Conservation (phyloP, 2,797 vertebrate genomes). For the Danio tinwini region DNA sequence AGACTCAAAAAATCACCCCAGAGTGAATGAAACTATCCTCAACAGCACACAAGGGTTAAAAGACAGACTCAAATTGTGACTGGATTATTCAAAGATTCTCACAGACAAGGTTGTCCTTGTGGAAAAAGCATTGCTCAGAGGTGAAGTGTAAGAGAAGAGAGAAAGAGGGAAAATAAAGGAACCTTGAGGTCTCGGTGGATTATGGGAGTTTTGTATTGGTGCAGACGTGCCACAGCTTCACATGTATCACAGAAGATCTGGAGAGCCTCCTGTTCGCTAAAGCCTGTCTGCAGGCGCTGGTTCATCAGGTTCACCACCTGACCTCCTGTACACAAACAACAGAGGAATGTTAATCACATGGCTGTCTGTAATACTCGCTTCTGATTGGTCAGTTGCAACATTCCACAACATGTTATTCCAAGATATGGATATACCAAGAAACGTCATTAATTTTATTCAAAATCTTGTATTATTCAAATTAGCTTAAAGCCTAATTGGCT, state of each 20-base stretch:
- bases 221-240: conserved; percentile 91
- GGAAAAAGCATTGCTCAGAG: neutral
- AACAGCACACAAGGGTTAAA: no score
- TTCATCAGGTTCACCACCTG: conserved; percentile 99
- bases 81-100: conserved; percentile 12
- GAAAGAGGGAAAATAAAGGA: neutral
- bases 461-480: no score
- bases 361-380: no score
- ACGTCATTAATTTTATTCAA: no score
- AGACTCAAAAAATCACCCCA: no score
- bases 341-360: conserved; percentile 15
- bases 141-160: neutral
- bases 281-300: conserved; percentile 94
- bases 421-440: no score
- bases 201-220: conserved; percentile 93
- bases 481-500: no score
- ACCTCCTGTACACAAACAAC: conserved; percentile 80
- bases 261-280: conserved; percentile 92
- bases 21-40: no score
- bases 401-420: no score
- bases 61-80: neutral
- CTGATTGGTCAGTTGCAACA: no score
- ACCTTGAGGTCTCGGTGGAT: conserved; percentile 97
- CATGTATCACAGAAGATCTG: conserved; percentile 98
- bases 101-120: neutral